phyloP scores from a whole-genome alignment of 2,888 invertebrate genomes.

The Drosophila prolongata region DNA sequence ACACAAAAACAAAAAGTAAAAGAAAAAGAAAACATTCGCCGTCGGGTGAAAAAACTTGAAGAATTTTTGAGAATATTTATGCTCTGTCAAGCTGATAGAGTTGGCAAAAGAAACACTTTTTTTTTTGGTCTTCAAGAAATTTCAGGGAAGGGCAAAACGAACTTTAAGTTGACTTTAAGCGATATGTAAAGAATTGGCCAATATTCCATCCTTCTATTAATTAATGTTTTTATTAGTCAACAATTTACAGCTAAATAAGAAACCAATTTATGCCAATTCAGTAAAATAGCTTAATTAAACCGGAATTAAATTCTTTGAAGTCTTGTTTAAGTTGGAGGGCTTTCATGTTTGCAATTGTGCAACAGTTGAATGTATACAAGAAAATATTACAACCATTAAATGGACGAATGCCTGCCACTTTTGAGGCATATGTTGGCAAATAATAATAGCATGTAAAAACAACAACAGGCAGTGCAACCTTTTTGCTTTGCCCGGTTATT shows the following conservation, averaged over 20 bases:
- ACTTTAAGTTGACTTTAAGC: too few species aligned
- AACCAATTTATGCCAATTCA: too few species aligned
- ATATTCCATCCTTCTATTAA: too few species aligned
- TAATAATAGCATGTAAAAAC: neutral
- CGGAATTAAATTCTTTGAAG: neutral
- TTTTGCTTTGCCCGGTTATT: conserved; percentile 13
- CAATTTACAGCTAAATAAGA: too few species aligned
- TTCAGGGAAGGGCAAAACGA: neutral
- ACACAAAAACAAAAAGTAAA: neutral
- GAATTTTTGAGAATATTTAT: conserved; percentile 4
- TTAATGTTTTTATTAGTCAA: too few species aligned
- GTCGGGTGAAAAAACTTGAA: neutral
- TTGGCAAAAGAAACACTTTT: neutral
- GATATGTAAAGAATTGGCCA: too few species aligned
- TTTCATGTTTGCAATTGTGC: neutral
- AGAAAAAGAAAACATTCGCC: neutral
- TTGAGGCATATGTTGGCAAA: neutral
- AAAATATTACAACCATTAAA: neutral
- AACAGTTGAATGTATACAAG: neutral
- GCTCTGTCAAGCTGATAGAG: conserved; percentile 1
- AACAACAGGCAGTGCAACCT: neutral
- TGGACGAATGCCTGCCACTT: conserved; percentile 3
- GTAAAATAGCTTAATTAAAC: neutral
- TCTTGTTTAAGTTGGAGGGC: neutral
- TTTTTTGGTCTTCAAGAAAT: neutral